A percentile compares a stretch with the other conserved stretches of the same genome.
Evolutionary conservation across 2,888 invertebrate species (phyloP).

Genomic region (Agrotis clavis): DNA sequence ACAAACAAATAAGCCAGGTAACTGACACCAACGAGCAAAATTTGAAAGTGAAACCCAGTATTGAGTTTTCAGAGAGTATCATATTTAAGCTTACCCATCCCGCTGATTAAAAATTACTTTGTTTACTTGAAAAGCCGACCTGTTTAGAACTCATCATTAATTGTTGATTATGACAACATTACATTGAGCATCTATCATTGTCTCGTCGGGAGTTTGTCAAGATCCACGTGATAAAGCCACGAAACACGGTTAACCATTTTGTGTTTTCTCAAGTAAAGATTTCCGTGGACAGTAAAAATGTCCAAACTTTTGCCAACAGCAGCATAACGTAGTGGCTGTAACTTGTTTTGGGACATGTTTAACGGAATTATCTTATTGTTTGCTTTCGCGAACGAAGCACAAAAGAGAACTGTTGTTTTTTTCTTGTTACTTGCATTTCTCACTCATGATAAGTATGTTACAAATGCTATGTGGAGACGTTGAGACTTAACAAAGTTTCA

Average conservation of each 20-base stretch:
- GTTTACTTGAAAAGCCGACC: slow-evolving; percentile 46
- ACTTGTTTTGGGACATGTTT: slow-evolving; percentile 76
- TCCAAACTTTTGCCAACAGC: slow-evolving; percentile 78
- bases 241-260: slow-evolving; percentile 70
- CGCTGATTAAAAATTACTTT: slow-evolving; percentile 56
- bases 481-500: slow-evolving; percentile 37
- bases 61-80: slow-evolving; percentile 52
- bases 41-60: slow-evolving; percentile 51
- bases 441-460: slow-evolving; percentile 57
- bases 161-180: slow-evolving; percentile 70
- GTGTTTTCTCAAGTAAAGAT: slow-evolving; percentile 72
- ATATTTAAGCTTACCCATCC: slow-evolving; percentile 53
- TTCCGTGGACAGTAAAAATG: slow-evolving; percentile 81
- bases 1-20: slow-evolving; percentile 54
- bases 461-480: slow-evolving; percentile 36
- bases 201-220: slow-evolving; percentile 76
- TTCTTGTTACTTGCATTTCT: slow-evolving; percentile 59
- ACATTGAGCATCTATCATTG: slow-evolving; percentile 71
- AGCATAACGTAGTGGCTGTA: slow-evolving; percentile 76
- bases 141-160: slow-evolving; percentile 61
- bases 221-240: slow-evolving; percentile 74
- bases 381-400: slow-evolving; percentile 67
- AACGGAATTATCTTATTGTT: slow-evolving; percentile 75
- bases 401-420: slow-evolving; percentile 65
- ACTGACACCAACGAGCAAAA: slow-evolving; percentile 55